phyloP scores from a whole-genome alignment of 2,797 vertebrate species.

The Darevskia nairensis region DNA sequence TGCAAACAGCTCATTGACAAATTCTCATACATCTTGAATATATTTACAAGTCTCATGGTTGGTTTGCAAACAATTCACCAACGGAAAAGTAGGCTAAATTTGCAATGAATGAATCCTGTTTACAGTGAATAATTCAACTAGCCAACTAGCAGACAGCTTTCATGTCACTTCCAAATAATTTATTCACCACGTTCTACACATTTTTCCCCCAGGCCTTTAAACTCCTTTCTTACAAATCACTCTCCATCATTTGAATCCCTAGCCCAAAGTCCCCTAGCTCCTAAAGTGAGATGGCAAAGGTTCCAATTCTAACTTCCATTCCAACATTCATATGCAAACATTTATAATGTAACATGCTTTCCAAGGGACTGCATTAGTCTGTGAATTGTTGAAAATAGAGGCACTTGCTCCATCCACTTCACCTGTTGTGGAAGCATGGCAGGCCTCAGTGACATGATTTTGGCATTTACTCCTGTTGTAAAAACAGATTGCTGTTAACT shows the following conservation, averaged over 20 bases:
- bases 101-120: slow-evolving; percentile 61
- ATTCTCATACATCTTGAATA: slow-evolving; percentile 5
- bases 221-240: not conserved
- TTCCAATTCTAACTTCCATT: slow-evolving; percentile 22
- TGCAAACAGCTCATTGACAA: slow-evolving; percentile 54
- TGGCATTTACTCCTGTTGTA: not conserved
- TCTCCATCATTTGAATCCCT: not conserved
- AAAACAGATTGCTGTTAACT: slow-evolving; percentile 32
- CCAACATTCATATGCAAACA: not conserved
- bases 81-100: slow-evolving; percentile 37
- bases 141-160: slow-evolving; percentile 13
- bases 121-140: slow-evolving; percentile 52
- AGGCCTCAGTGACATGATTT: not conserved
- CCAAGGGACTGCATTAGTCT: not conserved
- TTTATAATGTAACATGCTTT: slow-evolving; percentile 14
- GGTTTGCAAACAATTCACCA: slow-evolving; percentile 65
- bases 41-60: slow-evolving; percentile 10
- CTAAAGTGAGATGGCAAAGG: slow-evolving; percentile 12
- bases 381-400: slow-evolving; percentile 6
- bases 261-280: not conserved
- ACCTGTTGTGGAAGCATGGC: not conserved
- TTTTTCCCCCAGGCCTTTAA: not conserved
- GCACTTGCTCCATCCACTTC: not conserved
- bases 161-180: not conserved
- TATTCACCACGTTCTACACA: slow-evolving; percentile 7